Evolutionary conservation across 2,888 invertebrate genomes (phyloP).

Genomic region (Lasius platythorax): DNA sequence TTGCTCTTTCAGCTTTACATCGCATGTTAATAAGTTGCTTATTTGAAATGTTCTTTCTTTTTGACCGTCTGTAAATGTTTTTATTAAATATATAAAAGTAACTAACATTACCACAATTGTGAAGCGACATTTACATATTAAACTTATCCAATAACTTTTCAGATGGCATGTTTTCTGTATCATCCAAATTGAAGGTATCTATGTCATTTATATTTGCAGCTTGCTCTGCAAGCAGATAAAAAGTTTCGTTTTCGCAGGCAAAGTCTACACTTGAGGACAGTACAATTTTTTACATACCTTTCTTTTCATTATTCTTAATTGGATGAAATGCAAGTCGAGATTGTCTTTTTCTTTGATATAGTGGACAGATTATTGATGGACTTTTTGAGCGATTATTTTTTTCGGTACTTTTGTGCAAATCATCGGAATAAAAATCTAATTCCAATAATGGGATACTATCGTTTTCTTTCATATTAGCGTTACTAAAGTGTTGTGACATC

Average conservation of each 20-base stretch:
- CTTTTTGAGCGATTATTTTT: neutral
- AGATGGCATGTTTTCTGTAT: constrained; percentile 9
- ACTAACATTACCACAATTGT: neutral
- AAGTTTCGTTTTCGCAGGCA: constrained; percentile 58
- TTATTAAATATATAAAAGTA: neutral
- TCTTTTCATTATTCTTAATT: constrained; percentile 64
- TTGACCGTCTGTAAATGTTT: too few species aligned
- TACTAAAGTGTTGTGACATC: neutral
- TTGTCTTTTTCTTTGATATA: constrained; percentile 75
- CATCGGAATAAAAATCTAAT: neutral
- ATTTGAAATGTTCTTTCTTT: too few species aligned
- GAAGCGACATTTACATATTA: constrained; percentile 45
- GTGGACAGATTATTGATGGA: constrained; percentile 38
- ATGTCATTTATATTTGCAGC: neutral
- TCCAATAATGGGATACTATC: neutral
- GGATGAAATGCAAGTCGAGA: constrained; percentile 73
- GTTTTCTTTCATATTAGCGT: neutral
- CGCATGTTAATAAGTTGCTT: too few species aligned
- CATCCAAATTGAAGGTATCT: neutral
- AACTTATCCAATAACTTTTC: constrained; percentile 27
- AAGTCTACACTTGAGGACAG: neutral
- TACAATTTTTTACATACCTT: neutral
- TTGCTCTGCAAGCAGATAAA: constrained; percentile 45
- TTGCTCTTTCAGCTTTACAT: constrained; percentile 82
- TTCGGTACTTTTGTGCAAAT: neutral